Evolutionary conservation across 2,888 invertebrate genomes (phyloP).

Genomic region (Teleogryllus oceanicus): DNA sequence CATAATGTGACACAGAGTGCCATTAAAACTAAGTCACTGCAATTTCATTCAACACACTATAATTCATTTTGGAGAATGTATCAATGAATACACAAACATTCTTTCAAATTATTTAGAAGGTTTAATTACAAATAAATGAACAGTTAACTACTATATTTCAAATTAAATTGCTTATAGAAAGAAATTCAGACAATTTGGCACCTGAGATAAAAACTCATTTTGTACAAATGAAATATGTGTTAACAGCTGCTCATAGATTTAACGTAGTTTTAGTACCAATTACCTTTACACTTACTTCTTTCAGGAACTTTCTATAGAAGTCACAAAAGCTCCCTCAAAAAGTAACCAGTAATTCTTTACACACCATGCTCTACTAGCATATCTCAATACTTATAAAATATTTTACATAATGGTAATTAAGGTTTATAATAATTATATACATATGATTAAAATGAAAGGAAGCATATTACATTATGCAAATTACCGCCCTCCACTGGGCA

Average conservation of each 20-base stretch:
- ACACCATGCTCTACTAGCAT: not conserved
- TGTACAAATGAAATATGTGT: not conserved
- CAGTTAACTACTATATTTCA: not conserved
- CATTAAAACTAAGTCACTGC: not conserved
- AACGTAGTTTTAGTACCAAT: not conserved
- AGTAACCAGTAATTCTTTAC: not conserved
- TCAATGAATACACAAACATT: not conserved
- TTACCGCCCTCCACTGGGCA: constrained; percentile 26
- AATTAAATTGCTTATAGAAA: not conserved
- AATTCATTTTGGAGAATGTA: not conserved
- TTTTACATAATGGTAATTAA: constrained; percentile 5
- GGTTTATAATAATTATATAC: constrained; percentile 3
- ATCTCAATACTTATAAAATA: not conserved
- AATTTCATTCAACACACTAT: not conserved
- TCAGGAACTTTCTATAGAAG: not conserved
- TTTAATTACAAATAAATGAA: constrained; percentile 2
- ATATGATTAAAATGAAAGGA: constrained; percentile 5
- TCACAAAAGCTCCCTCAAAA: constrained; percentile 18
- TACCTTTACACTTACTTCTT: not conserved
- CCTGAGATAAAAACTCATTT: not conserved
- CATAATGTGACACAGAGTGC: not conserved
- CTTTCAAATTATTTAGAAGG: not conserved
- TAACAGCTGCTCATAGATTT: not conserved
- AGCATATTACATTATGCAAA: not conserved
- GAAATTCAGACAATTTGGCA: constrained; percentile 6